These are phyloP conservation scores for Pyrrhia umbra DNA, from an alignment of 2,888 invertebrate genomes.

Conservation along the genomic window DNA sequence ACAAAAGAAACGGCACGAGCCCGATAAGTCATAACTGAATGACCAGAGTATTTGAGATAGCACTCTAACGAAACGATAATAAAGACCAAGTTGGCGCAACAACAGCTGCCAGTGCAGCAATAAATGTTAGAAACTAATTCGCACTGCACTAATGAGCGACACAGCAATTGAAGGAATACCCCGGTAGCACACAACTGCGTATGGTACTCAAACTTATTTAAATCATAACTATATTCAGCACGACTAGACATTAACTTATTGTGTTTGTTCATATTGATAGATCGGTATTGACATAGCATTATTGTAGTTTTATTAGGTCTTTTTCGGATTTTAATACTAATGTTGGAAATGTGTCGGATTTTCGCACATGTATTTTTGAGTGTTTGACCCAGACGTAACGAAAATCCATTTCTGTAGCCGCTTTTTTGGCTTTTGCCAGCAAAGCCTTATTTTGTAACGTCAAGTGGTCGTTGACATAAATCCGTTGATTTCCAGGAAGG, in stretches of 20 bases:
- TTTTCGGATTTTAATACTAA: too few species aligned
- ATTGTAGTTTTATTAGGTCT: slow-evolving; percentile 10
- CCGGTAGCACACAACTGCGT: slow-evolving; percentile 4
- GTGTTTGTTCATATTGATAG: too few species aligned
- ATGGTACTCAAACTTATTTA: too few species aligned
- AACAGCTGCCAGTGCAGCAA: neutral
- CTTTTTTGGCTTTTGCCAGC: slow-evolving; percentile 16
- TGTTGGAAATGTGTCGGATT: slow-evolving; percentile 4
- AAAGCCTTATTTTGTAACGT: too few species aligned
- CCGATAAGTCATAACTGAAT: neutral
- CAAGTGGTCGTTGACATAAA: too few species aligned
- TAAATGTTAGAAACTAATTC: neutral
- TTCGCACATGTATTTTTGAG: slow-evolving; percentile 42
- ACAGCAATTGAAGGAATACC: neutral
- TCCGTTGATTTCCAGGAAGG: too few species aligned
- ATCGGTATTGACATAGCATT: neutral
- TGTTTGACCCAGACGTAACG: slow-evolving; percentile 36
- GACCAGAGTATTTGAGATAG: neutral
- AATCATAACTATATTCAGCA: too few species aligned
- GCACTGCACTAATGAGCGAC: neutral
- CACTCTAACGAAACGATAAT: neutral
- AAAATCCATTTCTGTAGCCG: slow-evolving; percentile 17
- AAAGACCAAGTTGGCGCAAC: neutral
- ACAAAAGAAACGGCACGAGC: neutral
- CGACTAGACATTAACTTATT: too few species aligned